A percentile compares a stretch with the other conserved stretches of the same genome.
Conservation (phyloP, 2,888 invertebrate genomes). For the Schizaphis graminum region DNA sequence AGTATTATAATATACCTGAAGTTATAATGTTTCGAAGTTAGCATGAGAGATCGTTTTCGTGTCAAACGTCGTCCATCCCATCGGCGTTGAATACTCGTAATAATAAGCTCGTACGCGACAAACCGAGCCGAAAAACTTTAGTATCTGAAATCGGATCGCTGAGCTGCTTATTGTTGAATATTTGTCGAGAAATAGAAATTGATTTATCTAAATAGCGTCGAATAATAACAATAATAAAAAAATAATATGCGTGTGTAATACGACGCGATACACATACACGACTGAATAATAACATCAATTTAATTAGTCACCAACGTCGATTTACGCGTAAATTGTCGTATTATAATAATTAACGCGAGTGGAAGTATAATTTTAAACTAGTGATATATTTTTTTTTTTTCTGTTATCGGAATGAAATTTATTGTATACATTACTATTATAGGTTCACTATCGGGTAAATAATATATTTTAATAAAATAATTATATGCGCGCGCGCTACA, state of each 20-base stretch:
- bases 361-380: conserved; percentile 16
- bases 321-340: conserved; percentile 21
- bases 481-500: conserved; percentile 16
- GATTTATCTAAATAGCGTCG: neutral
- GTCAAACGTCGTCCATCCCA: conserved; percentile 12
- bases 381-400: neutral
- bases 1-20: neutral
- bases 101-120: neutral
- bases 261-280: conserved; percentile 10
- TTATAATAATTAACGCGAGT: conserved; percentile 33
- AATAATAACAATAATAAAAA: neutral
- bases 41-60: neutral
- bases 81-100: neutral
- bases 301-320: conserved; percentile 33
- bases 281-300: conserved; percentile 27
- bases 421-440: conserved; percentile 28
- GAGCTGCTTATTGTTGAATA: neutral
- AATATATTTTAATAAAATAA: conserved; percentile 35
- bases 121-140: neutral
- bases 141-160: neutral
- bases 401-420: conserved; percentile 32
- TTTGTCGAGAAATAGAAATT: neutral
- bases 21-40: neutral
- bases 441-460: conserved; percentile 24
- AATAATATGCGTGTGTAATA: neutral